Evolutionary conservation across 2,113 vertebrate genomes (phyloP).

Genomic region (Leptobrachium leishanense): DNA sequence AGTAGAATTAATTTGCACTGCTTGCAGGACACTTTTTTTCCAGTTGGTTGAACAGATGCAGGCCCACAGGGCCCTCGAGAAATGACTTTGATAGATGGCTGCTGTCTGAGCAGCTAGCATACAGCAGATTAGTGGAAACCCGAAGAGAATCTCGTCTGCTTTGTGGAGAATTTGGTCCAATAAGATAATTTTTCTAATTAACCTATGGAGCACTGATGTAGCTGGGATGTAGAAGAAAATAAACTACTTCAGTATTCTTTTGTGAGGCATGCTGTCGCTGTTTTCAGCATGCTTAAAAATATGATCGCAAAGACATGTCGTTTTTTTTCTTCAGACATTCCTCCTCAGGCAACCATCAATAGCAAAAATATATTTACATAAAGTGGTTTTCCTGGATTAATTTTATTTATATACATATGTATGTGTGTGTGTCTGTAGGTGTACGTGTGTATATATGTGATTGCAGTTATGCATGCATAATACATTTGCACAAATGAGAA

Average conservation of each 20-base stretch:
- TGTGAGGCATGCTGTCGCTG: slow-evolving; percentile 47
- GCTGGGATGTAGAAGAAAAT: slow-evolving; percentile 62
- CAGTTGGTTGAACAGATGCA: slow-evolving; percentile 75
- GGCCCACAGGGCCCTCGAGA: slow-evolving; percentile 65
- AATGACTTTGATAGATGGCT: slow-evolving; percentile 79
- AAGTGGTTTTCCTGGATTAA: neutral
- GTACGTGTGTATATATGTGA: neutral
- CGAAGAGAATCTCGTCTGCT: slow-evolving; percentile 70
- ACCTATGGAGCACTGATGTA: slow-evolving; percentile 74
- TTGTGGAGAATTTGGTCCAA: slow-evolving; percentile 72
- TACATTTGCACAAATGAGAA: neutral
- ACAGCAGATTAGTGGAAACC: slow-evolving; percentile 78
- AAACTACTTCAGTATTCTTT: slow-evolving; percentile 60
- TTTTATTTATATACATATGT: neutral
- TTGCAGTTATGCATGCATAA: neutral
- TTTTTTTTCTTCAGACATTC: slow-evolving; percentile 24
- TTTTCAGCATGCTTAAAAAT: neutral
- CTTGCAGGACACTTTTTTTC: slow-evolving; percentile 70
- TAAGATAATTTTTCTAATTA: slow-evolving; percentile 96
- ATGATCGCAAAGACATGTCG: slow-evolving; percentile 19
- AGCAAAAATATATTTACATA: neutral
- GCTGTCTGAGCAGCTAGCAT: slow-evolving; percentile 68
- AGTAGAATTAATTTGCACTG: slow-evolving; percentile 67
- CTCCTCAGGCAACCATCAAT: neutral
- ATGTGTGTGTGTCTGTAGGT: neutral